phyloP scores from a whole-genome alignment of 23 tunicate genomes.

The Diplosoma virens region DNA sequence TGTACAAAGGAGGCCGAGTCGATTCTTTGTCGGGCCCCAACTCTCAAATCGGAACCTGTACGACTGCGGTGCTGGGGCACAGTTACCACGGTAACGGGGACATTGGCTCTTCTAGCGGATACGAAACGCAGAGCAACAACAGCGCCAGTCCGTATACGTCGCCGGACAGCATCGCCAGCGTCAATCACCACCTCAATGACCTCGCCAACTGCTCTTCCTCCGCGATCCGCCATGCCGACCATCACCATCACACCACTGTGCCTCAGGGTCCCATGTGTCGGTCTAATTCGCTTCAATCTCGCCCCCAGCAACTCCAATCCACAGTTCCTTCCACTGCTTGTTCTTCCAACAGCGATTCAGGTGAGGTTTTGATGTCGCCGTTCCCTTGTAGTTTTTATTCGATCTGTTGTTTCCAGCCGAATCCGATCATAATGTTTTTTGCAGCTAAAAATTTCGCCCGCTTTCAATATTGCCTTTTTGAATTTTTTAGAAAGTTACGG shows the following conservation, averaged over 20 bases:
- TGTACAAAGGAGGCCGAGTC: no score
- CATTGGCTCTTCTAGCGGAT: constrained; percentile 62
- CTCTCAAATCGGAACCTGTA: no score
- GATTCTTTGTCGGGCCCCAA: no score
- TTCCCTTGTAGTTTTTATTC: not conserved
- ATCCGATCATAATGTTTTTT: no score
- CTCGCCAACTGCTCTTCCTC: constrained; percentile 8
- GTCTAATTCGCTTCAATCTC: no score
- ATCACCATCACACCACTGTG: not conserved
- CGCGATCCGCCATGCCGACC: not conserved
- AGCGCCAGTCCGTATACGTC: constrained; percentile 86
- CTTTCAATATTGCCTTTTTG: no score
- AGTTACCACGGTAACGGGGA: constrained; percentile 24
- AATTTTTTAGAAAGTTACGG: no score
- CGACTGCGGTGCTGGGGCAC: no score
- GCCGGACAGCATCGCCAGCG: constrained; percentile 46
- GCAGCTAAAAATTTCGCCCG: no score
- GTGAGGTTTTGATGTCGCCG: constrained; percentile 9
- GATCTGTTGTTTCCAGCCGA: not conserved
- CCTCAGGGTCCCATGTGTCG: no score
- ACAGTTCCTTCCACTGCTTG: constrained; percentile 30
- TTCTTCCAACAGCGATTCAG: constrained; percentile 58
- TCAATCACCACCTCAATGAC: constrained; percentile 33
- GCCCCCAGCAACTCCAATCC: not conserved
- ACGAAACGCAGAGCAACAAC: constrained; percentile 79